Evolutionary conservation across 2,797 vertebrate genomes (phyloP).

Genomic region (Tragopan temminckii): DNA sequence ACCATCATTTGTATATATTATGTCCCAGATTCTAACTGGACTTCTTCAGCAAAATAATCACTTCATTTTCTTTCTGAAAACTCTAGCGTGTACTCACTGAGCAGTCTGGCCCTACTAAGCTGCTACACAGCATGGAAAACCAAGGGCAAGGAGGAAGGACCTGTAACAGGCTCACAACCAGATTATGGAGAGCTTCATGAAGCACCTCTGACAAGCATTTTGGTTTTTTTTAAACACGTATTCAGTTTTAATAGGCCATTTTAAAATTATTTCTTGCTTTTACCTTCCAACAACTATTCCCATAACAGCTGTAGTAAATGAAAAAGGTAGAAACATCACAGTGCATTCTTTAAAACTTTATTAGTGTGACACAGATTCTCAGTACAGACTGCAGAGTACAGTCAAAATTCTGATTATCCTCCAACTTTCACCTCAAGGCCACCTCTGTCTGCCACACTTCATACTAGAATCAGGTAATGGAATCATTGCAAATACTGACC

Average conservation of each 20-base stretch:
- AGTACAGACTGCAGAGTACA: slow-evolving; percentile 11
- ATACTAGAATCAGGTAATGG: neutral
- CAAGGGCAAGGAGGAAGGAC: neutral
- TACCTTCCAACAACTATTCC: neutral
- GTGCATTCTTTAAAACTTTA: slow-evolving; percentile 51
- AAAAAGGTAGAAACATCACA: neutral
- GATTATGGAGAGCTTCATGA: neutral
- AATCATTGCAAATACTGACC: neutral
- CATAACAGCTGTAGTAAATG: rapidly evolving
- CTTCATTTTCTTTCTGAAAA: neutral
- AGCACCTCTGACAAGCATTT: neutral
- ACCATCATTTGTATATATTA: too few relatives aligned
- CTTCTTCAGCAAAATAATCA: neutral
- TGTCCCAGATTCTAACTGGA: too few relatives aligned
- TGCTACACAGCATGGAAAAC: rapidly evolving
- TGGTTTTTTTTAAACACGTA: rapidly evolving
- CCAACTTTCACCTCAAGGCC: neutral
- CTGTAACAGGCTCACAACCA: rapidly evolving
- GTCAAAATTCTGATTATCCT: slow-evolving; percentile 40
- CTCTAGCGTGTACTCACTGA: neutral
- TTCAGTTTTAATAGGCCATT: neutral
- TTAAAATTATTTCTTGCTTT: neutral
- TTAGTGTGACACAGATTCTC: slow-evolving; percentile 59
- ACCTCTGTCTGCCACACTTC: neutral
- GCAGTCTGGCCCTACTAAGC: neutral